Evolutionary conservation across 2,888 invertebrate species (phyloP).

Genomic region (Pheosia tremula): DNA sequence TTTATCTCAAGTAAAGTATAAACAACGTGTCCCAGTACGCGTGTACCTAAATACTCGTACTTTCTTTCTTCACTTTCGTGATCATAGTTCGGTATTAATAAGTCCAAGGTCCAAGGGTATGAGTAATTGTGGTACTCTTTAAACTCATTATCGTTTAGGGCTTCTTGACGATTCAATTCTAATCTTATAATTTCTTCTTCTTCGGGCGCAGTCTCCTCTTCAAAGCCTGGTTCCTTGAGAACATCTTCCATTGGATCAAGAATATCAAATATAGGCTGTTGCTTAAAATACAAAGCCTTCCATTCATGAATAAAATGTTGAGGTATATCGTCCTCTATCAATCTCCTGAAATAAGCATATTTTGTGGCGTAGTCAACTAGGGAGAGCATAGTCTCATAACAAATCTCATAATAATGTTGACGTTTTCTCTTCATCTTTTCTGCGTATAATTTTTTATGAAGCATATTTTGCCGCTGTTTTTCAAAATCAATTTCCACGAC

Average conservation of each 20-base stretch:
- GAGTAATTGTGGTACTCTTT: constrained; percentile 80
- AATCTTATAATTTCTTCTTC: constrained; percentile 72
- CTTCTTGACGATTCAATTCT: constrained; percentile 81
- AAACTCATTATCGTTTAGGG: constrained; percentile 82
- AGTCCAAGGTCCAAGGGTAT: constrained; percentile 81
- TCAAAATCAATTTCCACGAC: constrained; percentile 81
- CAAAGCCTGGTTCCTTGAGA: constrained; percentile 55
- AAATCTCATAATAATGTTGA: constrained; percentile 76
- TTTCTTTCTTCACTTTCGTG: constrained; percentile 71
- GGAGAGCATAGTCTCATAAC: constrained; percentile 80
- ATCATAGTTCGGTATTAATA: constrained; percentile 70
- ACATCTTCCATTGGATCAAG: constrained; percentile 69
- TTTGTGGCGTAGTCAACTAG: constrained; percentile 82
- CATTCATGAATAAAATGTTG: constrained; percentile 80
- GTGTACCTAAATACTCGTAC: constrained; percentile 70
- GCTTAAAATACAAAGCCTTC: constrained; percentile 82
- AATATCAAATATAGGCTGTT: constrained; percentile 82
- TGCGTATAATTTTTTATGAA: constrained; percentile 81
- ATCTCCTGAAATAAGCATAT: constrained; percentile 75
- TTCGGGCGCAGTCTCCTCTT: constrained; percentile 54
- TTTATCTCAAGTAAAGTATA: constrained; percentile 79
- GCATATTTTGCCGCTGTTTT: constrained; percentile 74
- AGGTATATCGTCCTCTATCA: constrained; percentile 73
- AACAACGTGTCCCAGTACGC: constrained; percentile 80
- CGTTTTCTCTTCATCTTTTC: constrained; percentile 80